Evolutionary conservation across 2,113 vertebrate species (phyloP), one percentile per base, ranked within the genome.

Genomic region (Elaphurus davidianus): DNA sequence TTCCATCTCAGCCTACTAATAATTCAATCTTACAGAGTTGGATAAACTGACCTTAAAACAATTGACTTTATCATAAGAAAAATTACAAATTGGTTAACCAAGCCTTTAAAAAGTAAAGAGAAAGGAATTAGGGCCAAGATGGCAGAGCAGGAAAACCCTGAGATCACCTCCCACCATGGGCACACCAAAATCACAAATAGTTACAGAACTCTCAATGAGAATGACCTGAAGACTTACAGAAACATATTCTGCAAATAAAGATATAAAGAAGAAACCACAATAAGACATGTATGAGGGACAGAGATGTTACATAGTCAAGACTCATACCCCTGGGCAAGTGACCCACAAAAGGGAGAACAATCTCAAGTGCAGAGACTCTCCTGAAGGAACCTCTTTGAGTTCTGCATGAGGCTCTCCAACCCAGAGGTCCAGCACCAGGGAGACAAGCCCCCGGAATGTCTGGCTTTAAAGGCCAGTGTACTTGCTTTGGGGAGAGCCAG

Each of bases 11-110:
- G 55, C 40, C 79, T 62, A 57, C 59, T 76, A 76, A 76, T 67
- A 64, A 90, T 43, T 93, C 57, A 54, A 8, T 71, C 82, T 81
- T 27, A 83, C 0, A 87, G 52, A 93, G n/a, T 19, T 57, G 19
- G 52, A 33, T 33, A 74, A 78, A 47, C 47, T 76, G 45, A 45
- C 30, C 54, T 92, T 60, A 79, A 95, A 67, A 79, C 59, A 45
- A 86, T 57, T 62, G 82, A 82, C 30, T 40, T 94, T 43, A 60
- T 64, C 54, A 83, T 64, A 83, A 30, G n/a, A 79, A 93, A 52
- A 94, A 84, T 16, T 92, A 67, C 4, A 82, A 91, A 81, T 59
- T 67, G 12, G 78, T 79, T 67, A 89, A 84, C 2, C 36, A 85
- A 85, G 47, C 4, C 57, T 57, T 57, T 55, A 84, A 92, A 33